Evolutionary conservation across 2,888 invertebrate species (phyloP), one percentile per base, ranked within the genome.

Genomic region (Arge pagana): DNA sequence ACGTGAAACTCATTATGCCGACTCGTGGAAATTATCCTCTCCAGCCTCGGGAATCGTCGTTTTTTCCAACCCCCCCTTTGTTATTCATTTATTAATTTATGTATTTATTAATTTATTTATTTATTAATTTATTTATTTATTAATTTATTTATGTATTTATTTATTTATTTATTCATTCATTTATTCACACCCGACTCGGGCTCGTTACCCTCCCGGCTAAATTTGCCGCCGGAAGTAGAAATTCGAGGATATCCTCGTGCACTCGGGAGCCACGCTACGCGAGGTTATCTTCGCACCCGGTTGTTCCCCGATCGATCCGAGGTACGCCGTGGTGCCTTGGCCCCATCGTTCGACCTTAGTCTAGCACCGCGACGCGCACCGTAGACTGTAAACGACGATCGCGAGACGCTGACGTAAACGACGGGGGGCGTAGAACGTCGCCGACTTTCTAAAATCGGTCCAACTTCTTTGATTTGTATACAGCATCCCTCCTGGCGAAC

Each of bases 251-350:
- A 37, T 36, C 28, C 28, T 30, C 16, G 39, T n/a, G 28, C 13
- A 36, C 23, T 48, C 8, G 33, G 30, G 42, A 33, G 48, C 16
- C 11, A 24, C 40, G 39, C 55, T 55, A 54, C 51, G 43, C 49
- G 43, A 49, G 54, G 55, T 42, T 35, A 51, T 55, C 57, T 59
- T 55, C 45, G 16, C 50, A 56, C 55, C 62, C 59, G 61, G 67
- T 68, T 67, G 67, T 70, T 69, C 67, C 66, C 62, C 72, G 68
- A 72, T 72, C 71, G 72, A 72, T 71, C 68, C 71, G 66, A 61
- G 61, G 59, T 60, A 63, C 62, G 64, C 65, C 61, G 69, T 66
- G 58, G 62, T 63, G 64, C 64, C 64, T 67, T 66, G 70, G 70
- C 67, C 66, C 69, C 71, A 72, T 72, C 68, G 66, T 70, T 66